Evolutionary conservation across 2,888 invertebrate genomes (phyloP).

Genomic region (Metalampra italica): DNA sequence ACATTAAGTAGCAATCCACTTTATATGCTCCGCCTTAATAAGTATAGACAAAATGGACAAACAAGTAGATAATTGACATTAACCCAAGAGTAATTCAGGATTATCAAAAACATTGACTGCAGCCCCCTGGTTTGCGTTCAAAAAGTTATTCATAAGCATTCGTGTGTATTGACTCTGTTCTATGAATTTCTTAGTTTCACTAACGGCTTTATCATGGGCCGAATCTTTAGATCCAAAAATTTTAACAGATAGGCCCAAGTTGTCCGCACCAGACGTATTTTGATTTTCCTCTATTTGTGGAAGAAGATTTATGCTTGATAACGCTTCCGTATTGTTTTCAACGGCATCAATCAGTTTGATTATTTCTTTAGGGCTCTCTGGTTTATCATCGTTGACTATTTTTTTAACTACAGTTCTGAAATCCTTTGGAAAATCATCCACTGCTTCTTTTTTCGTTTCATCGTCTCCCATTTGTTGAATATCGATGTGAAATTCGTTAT

Average conservation of each 20-base stretch:
- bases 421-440: constrained; percentile 6
- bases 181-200: constrained; percentile 34
- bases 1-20: too few relatives aligned
- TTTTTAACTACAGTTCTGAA: constrained; percentile 12
- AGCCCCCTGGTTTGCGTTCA: constrained; percentile 14
- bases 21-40: too few relatives aligned
- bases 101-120: constrained; percentile 26
- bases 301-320: not conserved
- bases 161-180: constrained; percentile 31
- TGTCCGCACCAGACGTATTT: not conserved
- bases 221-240: not conserved
- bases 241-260: not conserved
- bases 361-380: not conserved
- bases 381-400: not conserved
- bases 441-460: not conserved
- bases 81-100: constrained; percentile 16
- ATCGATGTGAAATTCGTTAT: not conserved
- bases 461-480: not conserved
- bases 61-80: not conserved
- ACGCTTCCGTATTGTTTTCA: not conserved
- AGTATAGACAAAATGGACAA: too few relatives aligned
- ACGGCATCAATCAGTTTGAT: not conserved
- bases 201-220: constrained; percentile 23
- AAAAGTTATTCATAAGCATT: constrained; percentile 22
- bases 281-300: too few relatives aligned